These are phyloP conservation scores for Andricus grossulariae DNA, from an alignment of 1,140 invertebrate species.

Conservation along the genomic window DNA sequence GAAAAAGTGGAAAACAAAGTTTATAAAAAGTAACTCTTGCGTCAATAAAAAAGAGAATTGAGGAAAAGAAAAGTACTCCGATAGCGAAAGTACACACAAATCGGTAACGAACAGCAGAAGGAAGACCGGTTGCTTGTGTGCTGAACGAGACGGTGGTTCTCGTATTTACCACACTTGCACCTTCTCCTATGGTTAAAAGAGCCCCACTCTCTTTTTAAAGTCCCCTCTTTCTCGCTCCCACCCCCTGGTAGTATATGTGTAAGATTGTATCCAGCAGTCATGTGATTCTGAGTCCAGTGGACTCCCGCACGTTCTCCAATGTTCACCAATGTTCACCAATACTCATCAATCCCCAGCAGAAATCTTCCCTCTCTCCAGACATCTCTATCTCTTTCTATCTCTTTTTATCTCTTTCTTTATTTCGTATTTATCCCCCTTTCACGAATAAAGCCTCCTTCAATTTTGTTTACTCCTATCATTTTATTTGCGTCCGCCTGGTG, in stretches of 20 bases:
- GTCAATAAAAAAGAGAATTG: neutral
- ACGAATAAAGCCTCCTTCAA: slow-evolving; percentile 20
- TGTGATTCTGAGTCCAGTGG: slow-evolving; percentile 35
- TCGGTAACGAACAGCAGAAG: slow-evolving; percentile 44
- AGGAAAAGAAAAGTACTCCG: neutral
- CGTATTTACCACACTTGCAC: slow-evolving; percentile 49
- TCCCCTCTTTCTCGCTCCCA: slow-evolving; percentile 43
- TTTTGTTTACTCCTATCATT: slow-evolving; percentile 23
- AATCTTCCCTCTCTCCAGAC: slow-evolving; percentile 15
- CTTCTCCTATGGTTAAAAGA: slow-evolving; percentile 48
- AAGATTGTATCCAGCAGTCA: slow-evolving; percentile 29
- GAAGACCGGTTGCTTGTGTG: slow-evolving; percentile 55
- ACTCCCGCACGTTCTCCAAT: too few relatives aligned
- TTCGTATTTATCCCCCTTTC: slow-evolving; percentile 33
- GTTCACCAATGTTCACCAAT: neutral
- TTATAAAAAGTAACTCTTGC: neutral
- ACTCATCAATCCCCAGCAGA: slow-evolving; percentile 8
- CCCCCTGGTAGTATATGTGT: slow-evolving; percentile 27
- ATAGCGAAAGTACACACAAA: slow-evolving; percentile 43
- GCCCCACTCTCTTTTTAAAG: slow-evolving; percentile 48
- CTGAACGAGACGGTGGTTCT: slow-evolving; percentile 40
- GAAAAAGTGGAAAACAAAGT: slow-evolving; percentile 31
- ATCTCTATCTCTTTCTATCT: slow-evolving; percentile 6
- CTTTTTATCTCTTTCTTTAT: slow-evolving; percentile 9
- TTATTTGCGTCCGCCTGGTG: slow-evolving; percentile 7